phyloP scores from a whole-genome alignment of 2,797 vertebrate genomes.

The Thaleichthys pacificus region DNA sequence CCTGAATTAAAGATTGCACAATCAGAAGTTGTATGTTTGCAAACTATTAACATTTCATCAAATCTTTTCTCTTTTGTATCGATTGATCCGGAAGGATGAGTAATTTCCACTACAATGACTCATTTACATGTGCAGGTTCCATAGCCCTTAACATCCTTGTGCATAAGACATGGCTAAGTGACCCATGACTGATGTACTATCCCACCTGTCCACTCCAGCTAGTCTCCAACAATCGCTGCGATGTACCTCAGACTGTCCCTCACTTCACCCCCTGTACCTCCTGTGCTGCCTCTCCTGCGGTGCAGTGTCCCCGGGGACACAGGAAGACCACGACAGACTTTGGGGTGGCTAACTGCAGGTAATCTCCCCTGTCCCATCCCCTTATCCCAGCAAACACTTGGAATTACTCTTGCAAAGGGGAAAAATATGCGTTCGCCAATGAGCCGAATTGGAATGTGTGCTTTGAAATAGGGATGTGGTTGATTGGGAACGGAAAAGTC shows the following conservation, averaged over 20 bases:
- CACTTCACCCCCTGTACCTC: conserved; percentile 74
- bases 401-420: background rate
- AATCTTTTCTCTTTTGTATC: too few species aligned
- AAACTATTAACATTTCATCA: too few species aligned
- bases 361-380: background rate
- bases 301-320: conserved; percentile 76
- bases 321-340: conserved; percentile 33
- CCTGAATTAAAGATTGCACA: background rate
- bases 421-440: background rate
- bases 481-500: background rate
- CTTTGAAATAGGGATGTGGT: background rate
- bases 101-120: background rate
- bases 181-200: background rate
- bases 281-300: conserved; percentile 62
- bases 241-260: conserved; percentile 59
- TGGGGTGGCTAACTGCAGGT: conserved; percentile 60
- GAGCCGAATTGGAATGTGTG: background rate
- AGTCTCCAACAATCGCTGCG: conserved; percentile 69
- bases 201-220: conserved; percentile 3
- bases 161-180: background rate
- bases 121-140: background rate
- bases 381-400: background rate
- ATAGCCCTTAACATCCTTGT: too few species aligned
- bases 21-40: background rate
- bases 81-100: too few species aligned